Percentiles rank a stretch among this genome's conserved stretches.
Conservation (phyloP, 2,888 invertebrate species). For the Tanypteryx hageni region DNA sequence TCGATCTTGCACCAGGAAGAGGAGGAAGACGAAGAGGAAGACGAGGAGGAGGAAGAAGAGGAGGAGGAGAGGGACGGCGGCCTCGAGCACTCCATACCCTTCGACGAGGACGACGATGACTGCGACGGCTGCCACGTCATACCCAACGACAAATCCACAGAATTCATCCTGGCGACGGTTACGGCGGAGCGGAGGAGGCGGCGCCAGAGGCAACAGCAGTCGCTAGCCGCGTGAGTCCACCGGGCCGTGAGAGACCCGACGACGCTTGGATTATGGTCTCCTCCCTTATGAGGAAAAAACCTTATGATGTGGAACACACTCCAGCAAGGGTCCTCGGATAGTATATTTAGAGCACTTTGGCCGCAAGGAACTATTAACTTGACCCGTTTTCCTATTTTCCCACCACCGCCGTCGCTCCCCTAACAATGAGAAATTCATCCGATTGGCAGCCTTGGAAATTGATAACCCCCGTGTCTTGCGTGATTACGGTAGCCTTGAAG, state of each 20-base stretch:
- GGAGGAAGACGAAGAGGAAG: conserved; percentile 47
- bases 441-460: no score
- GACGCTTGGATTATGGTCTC: neutral
- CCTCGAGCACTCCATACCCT: conserved; percentile 75
- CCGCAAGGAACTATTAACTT: no score
- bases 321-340: no score
- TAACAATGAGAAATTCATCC: no score
- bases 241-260: neutral
- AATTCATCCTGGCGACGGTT: conserved; percentile 93
- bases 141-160: conserved; percentile 93
- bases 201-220: conserved; percentile 79
- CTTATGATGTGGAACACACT: neutral
- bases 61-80: conserved; percentile 80
- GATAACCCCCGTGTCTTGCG: no score
- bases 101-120: conserved; percentile 75
- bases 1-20: neutral
- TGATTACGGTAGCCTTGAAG: no score
- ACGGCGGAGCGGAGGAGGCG: conserved; percentile 89
- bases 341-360: neutral
- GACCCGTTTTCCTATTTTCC: no score
- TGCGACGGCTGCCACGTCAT: conserved; percentile 88
- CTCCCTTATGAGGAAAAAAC: neutral
- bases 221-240: conserved; percentile 49
- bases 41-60: conserved; percentile 77
- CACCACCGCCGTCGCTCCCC: no score